Evolutionary conservation across 2,797 vertebrate genomes (phyloP).

Genomic region (Staurois parvus): DNA sequence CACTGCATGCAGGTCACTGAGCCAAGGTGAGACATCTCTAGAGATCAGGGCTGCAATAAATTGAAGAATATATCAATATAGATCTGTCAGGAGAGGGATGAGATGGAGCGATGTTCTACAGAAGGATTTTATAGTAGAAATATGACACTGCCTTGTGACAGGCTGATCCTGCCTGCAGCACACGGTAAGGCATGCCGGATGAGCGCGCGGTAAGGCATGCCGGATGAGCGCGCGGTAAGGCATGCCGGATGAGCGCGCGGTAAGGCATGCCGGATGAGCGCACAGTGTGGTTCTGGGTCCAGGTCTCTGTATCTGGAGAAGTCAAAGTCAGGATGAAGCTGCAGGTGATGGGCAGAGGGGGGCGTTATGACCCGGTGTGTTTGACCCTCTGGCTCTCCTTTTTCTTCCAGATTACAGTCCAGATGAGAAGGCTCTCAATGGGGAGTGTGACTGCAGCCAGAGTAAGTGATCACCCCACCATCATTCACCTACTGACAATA

Average conservation of each 20-base stretch:
- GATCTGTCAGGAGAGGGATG: background rate
- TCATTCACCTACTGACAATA: too few relatives aligned
- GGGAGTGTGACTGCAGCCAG: slow-evolving; percentile 91
- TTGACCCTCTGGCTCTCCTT: slow-evolving; percentile 1
- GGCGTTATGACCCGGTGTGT: too few relatives aligned
- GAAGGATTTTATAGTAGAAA: background rate
- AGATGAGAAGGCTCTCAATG: slow-evolving; percentile 93
- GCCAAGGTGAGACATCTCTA: background rate
- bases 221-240: too few relatives aligned
- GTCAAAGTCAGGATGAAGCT: too few relatives aligned
- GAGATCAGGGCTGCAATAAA: background rate
- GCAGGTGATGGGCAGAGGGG: too few relatives aligned
- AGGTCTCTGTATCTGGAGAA: too few relatives aligned
- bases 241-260: too few relatives aligned
- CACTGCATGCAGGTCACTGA: background rate
- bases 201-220: too few relatives aligned
- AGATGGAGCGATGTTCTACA: background rate
- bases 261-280: too few relatives aligned
- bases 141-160: background rate
- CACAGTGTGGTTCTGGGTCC: too few relatives aligned
- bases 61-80: background rate
- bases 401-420: slow-evolving; percentile 90
- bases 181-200: too few relatives aligned
- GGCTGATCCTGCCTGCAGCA: too few relatives aligned
- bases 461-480: slow-evolving; percentile 81